Conservation (phyloP, 2,888 invertebrate species). For the Clunio marinus region DNA sequence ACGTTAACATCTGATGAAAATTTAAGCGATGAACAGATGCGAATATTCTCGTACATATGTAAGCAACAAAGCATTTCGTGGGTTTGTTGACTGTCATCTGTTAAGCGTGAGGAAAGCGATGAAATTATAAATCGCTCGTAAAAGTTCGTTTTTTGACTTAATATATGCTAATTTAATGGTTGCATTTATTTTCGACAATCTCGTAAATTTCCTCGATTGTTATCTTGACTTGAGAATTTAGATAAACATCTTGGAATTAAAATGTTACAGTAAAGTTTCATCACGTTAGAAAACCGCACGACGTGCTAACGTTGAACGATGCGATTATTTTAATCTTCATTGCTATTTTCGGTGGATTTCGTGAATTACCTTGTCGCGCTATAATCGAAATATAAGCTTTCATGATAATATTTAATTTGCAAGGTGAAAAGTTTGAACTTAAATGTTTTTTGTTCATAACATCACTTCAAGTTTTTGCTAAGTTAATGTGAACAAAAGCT, state of each 20-base stretch:
- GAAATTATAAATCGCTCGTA: neutral
- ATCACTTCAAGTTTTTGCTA: too few species aligned
- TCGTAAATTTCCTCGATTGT: conserved; percentile 4
- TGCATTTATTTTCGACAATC: neutral
- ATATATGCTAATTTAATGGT: conserved; percentile 19
- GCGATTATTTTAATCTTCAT: neutral
- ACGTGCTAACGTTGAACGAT: neutral
- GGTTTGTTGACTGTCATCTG: neutral
- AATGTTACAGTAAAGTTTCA: neutral
- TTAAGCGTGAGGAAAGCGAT: neutral
- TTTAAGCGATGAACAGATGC: neutral
- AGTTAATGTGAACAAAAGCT: too few species aligned
- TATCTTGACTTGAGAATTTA: conserved; percentile 8
- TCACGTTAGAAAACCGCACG: neutral
- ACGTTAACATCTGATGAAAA: neutral
- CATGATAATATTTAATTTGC: too few species aligned
- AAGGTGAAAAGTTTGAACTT: too few species aligned
- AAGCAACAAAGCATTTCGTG: neutral
- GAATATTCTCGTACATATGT: neutral
- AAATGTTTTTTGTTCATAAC: too few species aligned
- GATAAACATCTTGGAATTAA: neutral
- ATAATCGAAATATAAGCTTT: too few species aligned
- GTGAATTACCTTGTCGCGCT: too few species aligned
- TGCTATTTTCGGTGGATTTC: neutral
- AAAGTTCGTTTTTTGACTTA: neutral